Evolutionary conservation across 1,140 invertebrate genomes (phyloP), one percentile per base, ranked within the genome.

Genomic region (Megathymus violae): DNA sequence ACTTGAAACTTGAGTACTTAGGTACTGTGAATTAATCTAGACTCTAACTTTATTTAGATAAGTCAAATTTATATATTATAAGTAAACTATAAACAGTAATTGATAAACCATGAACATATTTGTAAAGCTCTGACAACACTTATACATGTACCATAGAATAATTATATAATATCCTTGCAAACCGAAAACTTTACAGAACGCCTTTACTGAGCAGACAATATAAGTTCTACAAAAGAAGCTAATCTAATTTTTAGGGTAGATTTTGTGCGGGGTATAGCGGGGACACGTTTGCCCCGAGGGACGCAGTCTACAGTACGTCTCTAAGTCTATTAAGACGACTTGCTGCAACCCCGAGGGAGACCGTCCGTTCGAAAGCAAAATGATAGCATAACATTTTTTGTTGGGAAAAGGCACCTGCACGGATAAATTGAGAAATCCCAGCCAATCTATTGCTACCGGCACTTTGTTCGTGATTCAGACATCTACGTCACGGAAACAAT

Each of bases 251-350:
- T 76, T 81, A 71, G 52, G 64, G 66, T 69, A 70, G 56, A 64
- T 67, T 70, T 64, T 71, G 63, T 67, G 69, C 69, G 74, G 73
- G 74, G 76, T 69, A 70, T 70, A 60, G 62, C 59, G 71, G 74
- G 78, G 78, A 80, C 72, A 77, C 67, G 67, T 71, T 74, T 50
- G 82, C 80, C 83, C 64, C 71, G 46, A 72, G 87, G 82, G 82
- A 77, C 71, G 73, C 71, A 79, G 74, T 74, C 77, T 76, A 71
- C 78, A 74, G 74, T 74, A 78, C 75, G 80, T 86, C 76, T 80
- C 71, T 87, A 89, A 89, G 84, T 88, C 85, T 85, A 88, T 89
- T 89, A 89, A 87, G 87, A 85, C 78, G 82, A 89, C 82, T 87
- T 80, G 77, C 78, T 76, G 52, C 66, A 61, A 68, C 69, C 83